A percentile compares a stretch with the other conserved stretches of the same genome.
Conservation (phyloP, 2,113 vertebrate species). For the Anhinga rufa region DNA sequence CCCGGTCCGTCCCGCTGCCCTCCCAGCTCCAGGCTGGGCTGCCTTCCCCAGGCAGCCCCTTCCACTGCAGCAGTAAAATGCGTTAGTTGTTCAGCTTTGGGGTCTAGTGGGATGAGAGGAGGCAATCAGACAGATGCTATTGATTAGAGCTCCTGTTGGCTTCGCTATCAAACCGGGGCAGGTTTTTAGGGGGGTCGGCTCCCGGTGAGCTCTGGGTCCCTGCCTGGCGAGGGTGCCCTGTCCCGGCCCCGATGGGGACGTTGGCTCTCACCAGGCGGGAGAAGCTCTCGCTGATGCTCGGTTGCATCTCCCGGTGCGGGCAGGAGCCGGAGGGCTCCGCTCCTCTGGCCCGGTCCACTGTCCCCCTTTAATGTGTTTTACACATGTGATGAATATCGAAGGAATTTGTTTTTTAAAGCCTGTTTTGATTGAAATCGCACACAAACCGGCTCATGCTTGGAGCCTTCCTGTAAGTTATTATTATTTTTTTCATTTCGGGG, state of each 20-base stretch:
- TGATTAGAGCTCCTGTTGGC: background rate
- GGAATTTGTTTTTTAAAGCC: conserved; percentile 62
- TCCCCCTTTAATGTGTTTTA: conserved; percentile 37
- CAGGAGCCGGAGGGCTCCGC: background rate
- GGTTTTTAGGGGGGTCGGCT: background rate
- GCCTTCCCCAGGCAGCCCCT: background rate
- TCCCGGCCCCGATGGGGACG: background rate
- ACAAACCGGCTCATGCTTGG: conserved; percentile 5
- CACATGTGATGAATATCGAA: conserved; percentile 26
- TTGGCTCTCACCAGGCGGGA: background rate
- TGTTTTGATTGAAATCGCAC: conserved; percentile 55
- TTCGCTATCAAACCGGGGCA: background rate
- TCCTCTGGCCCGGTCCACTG: background rate
- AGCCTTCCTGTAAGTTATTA: conserved; percentile 56
- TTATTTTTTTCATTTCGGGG: conserved; percentile 53
- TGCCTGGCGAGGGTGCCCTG: background rate
- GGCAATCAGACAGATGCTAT: background rate
- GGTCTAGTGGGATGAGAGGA: background rate
- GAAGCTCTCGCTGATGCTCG: background rate
- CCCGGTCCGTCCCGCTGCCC: rapidly evolving
- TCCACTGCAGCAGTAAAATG: too few species aligned
- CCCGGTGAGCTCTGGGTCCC: background rate
- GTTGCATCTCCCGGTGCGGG: background rate
- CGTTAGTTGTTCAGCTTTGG: background rate
- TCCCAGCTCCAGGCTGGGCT: background rate